phyloP scores from a whole-genome alignment of 1,140 invertebrate genomes.

The Lutraria rhynchaena region DNA sequence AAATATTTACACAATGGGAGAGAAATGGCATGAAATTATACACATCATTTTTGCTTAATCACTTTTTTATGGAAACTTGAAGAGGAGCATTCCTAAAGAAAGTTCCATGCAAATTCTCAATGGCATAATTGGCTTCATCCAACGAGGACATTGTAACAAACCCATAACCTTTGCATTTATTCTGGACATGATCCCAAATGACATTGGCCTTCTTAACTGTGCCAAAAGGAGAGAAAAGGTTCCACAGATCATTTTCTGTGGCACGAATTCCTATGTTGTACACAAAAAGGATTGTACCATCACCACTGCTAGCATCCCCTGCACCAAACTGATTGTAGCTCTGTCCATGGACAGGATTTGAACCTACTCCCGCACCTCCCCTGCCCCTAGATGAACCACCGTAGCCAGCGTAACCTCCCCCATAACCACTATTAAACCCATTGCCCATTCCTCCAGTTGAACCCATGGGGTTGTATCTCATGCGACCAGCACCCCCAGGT shows the following conservation, averaged over 20 bases:
- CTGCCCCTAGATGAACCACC: constrained; percentile 14
- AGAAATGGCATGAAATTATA: too few relatives aligned
- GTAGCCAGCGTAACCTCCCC: constrained; percentile 52
- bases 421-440: constrained; percentile 38
- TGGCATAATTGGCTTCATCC: constrained; percentile 81
- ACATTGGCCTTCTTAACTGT: constrained; percentile 82
- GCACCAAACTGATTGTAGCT: constrained; percentile 11
- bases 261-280: constrained; percentile 83
- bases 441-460: constrained; percentile 34
- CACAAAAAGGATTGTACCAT: constrained; percentile 80
- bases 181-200: constrained; percentile 78
- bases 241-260: constrained; percentile 80
- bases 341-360: constrained; percentile 14
- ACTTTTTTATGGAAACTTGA: constrained; percentile 78
- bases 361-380: constrained; percentile 13
- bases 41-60: not conserved
- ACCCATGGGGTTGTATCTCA: constrained; percentile 75
- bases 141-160: constrained; percentile 83
- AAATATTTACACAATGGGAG: too few relatives aligned
- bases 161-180: constrained; percentile 81
- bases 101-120: constrained; percentile 81
- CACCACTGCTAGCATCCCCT: constrained; percentile 28
- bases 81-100: constrained; percentile 80
- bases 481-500: constrained; percentile 64
- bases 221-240: constrained; percentile 81